These are phyloP conservation scores for Chaetophractus vellerosus DNA, from an alignment of 2,797 vertebrate species.

Conservation along the genomic window DNA sequence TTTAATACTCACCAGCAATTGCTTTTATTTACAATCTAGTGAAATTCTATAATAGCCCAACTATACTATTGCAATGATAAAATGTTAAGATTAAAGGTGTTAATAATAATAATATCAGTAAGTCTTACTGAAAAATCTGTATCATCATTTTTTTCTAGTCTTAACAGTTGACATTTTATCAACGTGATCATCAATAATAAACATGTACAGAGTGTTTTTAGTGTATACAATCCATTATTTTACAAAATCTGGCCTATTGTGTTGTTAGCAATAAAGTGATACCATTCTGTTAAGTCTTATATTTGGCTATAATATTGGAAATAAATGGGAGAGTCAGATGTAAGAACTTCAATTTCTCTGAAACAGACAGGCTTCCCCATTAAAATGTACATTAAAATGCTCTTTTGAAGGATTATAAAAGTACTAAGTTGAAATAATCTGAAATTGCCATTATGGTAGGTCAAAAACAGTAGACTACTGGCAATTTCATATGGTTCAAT, in stretches of 20 bases:
- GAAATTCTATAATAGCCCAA: constrained; percentile 15
- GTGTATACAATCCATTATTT: background rate
- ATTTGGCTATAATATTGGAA: constrained; percentile 39
- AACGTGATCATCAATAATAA: background rate
- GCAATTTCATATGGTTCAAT: constrained; percentile 22
- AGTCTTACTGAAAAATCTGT: constrained; percentile 10
- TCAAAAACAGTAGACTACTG: background rate
- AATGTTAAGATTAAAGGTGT: constrained; percentile 46
- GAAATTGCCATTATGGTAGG: background rate
- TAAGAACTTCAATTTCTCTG: constrained; percentile 55
- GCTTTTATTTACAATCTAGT: constrained; percentile 36
- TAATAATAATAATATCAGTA: background rate
- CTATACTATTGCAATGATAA: constrained; percentile 7
- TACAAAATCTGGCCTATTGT: background rate
- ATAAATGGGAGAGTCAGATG: constrained; percentile 60
- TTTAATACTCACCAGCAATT: constrained; percentile 41
- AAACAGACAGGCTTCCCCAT: constrained; percentile 9
- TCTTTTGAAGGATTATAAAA: constrained; percentile 17
- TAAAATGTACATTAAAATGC: background rate
- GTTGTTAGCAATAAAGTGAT: constrained; percentile 37
- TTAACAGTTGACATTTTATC: constrained; percentile 14
- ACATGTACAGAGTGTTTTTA: background rate
- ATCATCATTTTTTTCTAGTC: background rate
- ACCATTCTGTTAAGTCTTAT: constrained; percentile 5
- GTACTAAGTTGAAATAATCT: background rate